Evolutionary conservation across 1,140 invertebrate genomes (phyloP).

Genomic region (Chrysoperla carnea): DNA sequence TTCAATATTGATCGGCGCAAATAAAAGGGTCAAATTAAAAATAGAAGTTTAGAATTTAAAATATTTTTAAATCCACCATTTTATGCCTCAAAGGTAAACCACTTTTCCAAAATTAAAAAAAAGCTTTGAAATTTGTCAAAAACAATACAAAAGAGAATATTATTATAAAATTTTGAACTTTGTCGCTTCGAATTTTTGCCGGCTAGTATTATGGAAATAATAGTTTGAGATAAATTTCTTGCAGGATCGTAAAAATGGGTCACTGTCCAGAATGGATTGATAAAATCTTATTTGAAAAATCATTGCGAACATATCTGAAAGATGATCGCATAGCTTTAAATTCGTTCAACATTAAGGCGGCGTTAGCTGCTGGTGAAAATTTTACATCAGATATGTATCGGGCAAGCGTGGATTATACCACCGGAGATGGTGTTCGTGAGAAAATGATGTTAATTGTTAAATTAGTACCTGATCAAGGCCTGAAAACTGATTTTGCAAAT

Average conservation of each 20-base stretch:
- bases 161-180: no score
- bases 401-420: conserved; percentile 10
- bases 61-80: no score
- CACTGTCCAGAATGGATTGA: conserved; percentile 10
- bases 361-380: conserved; percentile 15
- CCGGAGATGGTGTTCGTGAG: conserved; percentile 5
- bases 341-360: conserved; percentile 10
- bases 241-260: conserved; percentile 13
- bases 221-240: no score
- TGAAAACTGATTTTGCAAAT: conserved; percentile 12
- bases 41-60: no score
- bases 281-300: conserved; percentile 8
- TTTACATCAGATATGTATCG: conserved; percentile 15
- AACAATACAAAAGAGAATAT: no score
- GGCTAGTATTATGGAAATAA: no score
- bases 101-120: no score
- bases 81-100: no score
- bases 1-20: no score
- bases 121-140: no score
- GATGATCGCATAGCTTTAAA: conserved; percentile 8
- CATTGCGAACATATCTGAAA: conserved; percentile 8
- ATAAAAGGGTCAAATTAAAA: no score
- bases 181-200: no score
- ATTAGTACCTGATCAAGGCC: conserved; percentile 12
- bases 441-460: conserved; percentile 14